Evolutionary conservation across 2,888 invertebrate species (phyloP).

Genomic region (Neoaliturus tenellus): DNA sequence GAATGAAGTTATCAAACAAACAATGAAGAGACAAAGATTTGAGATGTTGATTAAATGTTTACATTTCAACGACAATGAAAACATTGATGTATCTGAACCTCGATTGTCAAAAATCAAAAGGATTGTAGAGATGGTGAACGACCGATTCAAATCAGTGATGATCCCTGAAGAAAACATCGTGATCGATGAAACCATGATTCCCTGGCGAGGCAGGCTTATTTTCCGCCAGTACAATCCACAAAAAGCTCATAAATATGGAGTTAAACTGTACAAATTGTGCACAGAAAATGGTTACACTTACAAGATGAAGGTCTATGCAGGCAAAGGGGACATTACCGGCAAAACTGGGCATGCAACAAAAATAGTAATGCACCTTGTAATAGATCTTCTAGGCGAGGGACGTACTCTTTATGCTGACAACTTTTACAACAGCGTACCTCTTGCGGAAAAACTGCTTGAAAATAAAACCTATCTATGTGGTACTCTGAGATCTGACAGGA

Average conservation of each 20-base stretch:
- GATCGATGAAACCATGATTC: slow-evolving; percentile 66
- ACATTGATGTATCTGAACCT: slow-evolving; percentile 3
- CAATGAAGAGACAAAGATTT: slow-evolving; percentile 63
- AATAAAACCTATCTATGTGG: slow-evolving; percentile 64
- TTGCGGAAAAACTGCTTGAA: slow-evolving; percentile 61
- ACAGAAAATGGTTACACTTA: slow-evolving; percentile 5
- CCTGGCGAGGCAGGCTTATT: slow-evolving; percentile 66
- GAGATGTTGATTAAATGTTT: slow-evolving; percentile 61
- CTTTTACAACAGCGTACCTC: slow-evolving; percentile 65
- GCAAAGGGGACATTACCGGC: slow-evolving; percentile 64
- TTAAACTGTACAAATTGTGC: slow-evolving; percentile 66
- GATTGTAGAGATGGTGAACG: slow-evolving; percentile 53
- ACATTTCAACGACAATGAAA: slow-evolving; percentile 61
- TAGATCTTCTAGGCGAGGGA: slow-evolving; percentile 63
- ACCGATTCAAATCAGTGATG: slow-evolving; percentile 46
- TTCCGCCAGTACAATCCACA: slow-evolving; percentile 67
- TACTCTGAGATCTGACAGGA: slow-evolving; percentile 60
- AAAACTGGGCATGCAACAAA: slow-evolving; percentile 67
- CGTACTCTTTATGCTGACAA: slow-evolving; percentile 66
- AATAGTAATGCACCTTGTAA: slow-evolving; percentile 61
- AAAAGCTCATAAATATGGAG: slow-evolving; percentile 67
- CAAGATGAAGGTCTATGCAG: not conserved
- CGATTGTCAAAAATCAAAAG: slow-evolving; percentile 60
- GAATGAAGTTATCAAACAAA: slow-evolving; percentile 59
- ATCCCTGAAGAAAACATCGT: slow-evolving; percentile 63